phyloP scores from a whole-genome alignment of 2,113 vertebrate genomes.

The Scalopus aquaticus region DNA sequence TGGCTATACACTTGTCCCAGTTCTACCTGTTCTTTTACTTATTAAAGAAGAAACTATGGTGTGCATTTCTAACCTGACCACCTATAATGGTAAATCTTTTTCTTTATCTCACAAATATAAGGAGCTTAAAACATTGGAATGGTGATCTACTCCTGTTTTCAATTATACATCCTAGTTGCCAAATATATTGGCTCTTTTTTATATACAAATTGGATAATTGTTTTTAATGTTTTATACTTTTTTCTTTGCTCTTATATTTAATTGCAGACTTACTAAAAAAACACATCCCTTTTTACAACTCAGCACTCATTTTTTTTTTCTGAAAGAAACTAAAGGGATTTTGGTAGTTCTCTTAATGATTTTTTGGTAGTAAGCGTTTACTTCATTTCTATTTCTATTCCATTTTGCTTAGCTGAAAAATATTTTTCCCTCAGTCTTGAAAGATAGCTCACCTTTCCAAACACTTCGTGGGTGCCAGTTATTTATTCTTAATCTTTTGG shows the following conservation, averaged over 20 bases:
- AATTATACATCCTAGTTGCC: neutral
- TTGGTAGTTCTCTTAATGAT: neutral
- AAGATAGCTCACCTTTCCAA: neutral
- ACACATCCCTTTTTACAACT: neutral
- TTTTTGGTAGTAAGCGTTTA: neutral
- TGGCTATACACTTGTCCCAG: neutral
- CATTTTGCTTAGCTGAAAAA: slow-evolving; percentile 18
- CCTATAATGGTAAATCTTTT: neutral
- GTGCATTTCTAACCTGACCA: neutral
- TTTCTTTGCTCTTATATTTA: neutral
- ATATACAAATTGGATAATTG: neutral
- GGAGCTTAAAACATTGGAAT: neutral
- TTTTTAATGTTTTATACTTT: neutral
- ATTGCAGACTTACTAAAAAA: neutral
- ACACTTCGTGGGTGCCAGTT: neutral
- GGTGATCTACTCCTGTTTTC: neutral
- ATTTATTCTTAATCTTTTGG: neutral
- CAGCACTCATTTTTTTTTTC: neutral
- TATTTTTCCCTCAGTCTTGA: slow-evolving; percentile 24
- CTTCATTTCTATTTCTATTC: neutral
- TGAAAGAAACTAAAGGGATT: neutral
- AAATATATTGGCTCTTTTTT: neutral
- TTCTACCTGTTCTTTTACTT: neutral
- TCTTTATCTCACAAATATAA: neutral
- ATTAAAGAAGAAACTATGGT: neutral